phyloP scores from a whole-genome alignment of 92 coral and sea anemone genomes.

The Epizoanthus fatuus region DNA sequence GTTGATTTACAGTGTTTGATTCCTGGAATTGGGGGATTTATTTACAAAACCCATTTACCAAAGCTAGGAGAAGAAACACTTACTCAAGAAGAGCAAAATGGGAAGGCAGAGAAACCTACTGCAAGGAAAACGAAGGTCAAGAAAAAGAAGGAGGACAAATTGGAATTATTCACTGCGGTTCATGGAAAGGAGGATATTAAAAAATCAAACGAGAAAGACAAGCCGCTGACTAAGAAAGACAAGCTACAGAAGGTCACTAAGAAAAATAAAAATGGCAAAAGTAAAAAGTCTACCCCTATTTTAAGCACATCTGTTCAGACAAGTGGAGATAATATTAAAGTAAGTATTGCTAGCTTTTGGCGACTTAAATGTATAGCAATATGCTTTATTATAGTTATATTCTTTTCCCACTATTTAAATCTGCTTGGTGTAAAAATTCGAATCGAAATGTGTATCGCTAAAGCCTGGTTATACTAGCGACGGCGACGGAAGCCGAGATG shows the following conservation, averaged over 20 bases:
- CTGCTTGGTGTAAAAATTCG: too few relatives aligned
- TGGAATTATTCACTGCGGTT: background rate
- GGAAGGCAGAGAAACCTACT: background rate
- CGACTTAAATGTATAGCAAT: too few relatives aligned
- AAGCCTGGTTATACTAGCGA: too few relatives aligned
- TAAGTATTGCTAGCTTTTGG: too few relatives aligned
- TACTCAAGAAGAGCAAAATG: background rate
- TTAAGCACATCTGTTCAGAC: too few relatives aligned
- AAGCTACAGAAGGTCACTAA: background rate
- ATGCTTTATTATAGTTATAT: too few relatives aligned
- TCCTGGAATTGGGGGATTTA: conserved; percentile 22
- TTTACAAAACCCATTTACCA: conserved; percentile 21
- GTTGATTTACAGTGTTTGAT: conserved; percentile 24
- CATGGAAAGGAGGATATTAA: too few relatives aligned
- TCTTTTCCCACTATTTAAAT: too few relatives aligned
- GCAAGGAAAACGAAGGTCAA: background rate
- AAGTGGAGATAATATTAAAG: too few relatives aligned
- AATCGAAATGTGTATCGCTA: too few relatives aligned
- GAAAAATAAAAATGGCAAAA: background rate
- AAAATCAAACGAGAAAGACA: background rate
- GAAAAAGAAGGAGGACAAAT: background rate
- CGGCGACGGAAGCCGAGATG: too few relatives aligned
- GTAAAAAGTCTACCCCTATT: background rate
- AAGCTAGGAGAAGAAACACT: background rate
- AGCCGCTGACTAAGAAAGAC: background rate